These are phyloP conservation scores for Butastur rufipennis DNA, from an alignment of 2,113 vertebrate species.

Conservation along the genomic window DNA sequence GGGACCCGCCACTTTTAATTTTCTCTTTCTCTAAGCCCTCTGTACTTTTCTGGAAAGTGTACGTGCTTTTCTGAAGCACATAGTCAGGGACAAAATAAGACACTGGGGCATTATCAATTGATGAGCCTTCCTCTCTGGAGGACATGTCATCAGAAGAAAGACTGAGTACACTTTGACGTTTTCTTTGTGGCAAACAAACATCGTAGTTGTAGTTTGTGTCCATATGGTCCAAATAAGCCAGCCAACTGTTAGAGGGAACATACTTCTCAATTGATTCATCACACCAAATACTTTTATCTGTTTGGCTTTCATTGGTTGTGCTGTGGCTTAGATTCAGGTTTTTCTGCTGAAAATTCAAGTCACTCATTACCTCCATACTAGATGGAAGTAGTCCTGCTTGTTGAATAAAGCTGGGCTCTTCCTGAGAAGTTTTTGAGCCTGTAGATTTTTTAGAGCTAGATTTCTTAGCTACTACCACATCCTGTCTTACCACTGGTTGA, in stretches of 20 bases:
- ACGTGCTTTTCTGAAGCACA: slow-evolving; percentile 63
- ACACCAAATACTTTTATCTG: slow-evolving; percentile 47
- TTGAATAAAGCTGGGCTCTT: slow-evolving; percentile 1
- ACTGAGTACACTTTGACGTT: slow-evolving; percentile 44
- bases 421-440: slow-evolving; percentile 12
- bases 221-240: slow-evolving; percentile 37
- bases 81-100: slow-evolving; percentile 65
- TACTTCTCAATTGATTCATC: slow-evolving; percentile 28
- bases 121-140: slow-evolving; percentile 53
- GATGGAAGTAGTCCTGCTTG: slow-evolving; percentile 30
- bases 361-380: slow-evolving; percentile 18
- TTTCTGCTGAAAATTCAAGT: slow-evolving; percentile 39
- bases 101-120: slow-evolving; percentile 17
- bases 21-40: slow-evolving; percentile 29
- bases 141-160: slow-evolving; percentile 65
- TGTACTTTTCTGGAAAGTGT: slow-evolving; percentile 33
- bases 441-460: slow-evolving; percentile 15
- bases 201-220: background rate
- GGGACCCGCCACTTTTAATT: slow-evolving; percentile 36
- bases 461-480: slow-evolving; percentile 24
- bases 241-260: slow-evolving; percentile 20
- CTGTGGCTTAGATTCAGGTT: slow-evolving; percentile 25
- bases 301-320: background rate
- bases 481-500: background rate
- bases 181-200: slow-evolving; percentile 7